Percentiles rank a stretch among this genome's conserved stretches.
These are phyloP conservation scores for Chrysocyon brachyurus DNA, from an alignment of 2,797 vertebrate genomes.

Conservation along the genomic window DNA sequence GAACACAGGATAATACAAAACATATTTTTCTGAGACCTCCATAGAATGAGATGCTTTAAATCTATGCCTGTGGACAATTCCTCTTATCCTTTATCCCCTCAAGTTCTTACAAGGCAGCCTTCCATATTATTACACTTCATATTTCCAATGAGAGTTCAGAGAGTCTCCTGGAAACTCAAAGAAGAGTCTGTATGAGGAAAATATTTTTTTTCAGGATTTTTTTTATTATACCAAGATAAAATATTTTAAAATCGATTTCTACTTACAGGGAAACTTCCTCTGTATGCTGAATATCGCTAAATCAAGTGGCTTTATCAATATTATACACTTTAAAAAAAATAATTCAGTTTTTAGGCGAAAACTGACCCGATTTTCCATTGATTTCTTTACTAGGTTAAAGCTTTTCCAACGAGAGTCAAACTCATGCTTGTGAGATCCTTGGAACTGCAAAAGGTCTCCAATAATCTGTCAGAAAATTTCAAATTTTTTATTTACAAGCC, in stretches of 20 bases:
- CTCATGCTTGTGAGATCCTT: constrained; percentile 98
- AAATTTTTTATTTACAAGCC: constrained; percentile 57
- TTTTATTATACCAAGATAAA: neutral
- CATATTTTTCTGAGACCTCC: neutral
- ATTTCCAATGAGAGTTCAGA: neutral
- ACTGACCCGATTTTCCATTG: constrained; percentile 98
- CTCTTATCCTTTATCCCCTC: neutral
- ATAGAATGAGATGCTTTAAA: neutral
- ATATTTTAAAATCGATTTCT: constrained; percentile 44
- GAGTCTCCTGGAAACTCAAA: neutral
- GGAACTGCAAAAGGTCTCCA: constrained; percentile 96
- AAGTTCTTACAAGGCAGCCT: neutral
- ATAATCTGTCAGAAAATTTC: constrained; percentile 92
- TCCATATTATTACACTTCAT: neutral
- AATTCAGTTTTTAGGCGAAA: constrained; percentile 70
- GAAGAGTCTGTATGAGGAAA: neutral
- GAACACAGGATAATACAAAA: neutral
- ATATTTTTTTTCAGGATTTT: neutral
- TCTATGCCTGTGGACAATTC: neutral
- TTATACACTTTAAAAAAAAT: constrained; percentile 37
- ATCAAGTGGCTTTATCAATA: neutral
- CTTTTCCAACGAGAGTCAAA: constrained; percentile 99
- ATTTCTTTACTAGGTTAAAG: constrained; percentile 98
- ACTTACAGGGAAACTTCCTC: neutral
- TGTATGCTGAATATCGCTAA: neutral